Conservation (phyloP, 2,113 vertebrate genomes). For the Rhynchomys soricoides region DNA sequence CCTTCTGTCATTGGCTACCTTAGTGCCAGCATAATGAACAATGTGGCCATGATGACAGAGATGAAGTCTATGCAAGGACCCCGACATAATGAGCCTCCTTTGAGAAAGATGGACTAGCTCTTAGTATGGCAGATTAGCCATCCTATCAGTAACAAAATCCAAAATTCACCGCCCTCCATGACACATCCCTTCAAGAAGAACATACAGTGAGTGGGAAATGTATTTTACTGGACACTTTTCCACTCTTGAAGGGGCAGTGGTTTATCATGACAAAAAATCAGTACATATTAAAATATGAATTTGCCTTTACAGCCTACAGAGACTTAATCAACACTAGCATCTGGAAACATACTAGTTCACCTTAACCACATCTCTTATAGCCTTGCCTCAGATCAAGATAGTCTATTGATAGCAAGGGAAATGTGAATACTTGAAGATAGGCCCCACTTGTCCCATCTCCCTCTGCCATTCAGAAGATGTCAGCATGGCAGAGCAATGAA, state of each 20-base stretch:
- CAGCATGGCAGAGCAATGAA: not conserved
- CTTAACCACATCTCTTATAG: slow-evolving; percentile 9
- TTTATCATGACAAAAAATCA: slow-evolving; percentile 27
- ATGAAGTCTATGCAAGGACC: not conserved
- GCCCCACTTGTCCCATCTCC: not conserved
- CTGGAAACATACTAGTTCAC: not conserved
- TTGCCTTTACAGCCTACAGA: not conserved
- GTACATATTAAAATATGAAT: not conserved
- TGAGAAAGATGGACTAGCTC: not conserved
- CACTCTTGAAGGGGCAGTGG: not conserved
- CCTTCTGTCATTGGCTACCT: not conserved
- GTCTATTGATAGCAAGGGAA: not conserved
- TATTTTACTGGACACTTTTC: not conserved
- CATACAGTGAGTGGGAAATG: not conserved
- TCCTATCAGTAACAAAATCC: not conserved
- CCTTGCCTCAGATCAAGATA: not conserved
- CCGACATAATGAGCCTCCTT: not conserved
- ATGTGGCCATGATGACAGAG: not conserved
- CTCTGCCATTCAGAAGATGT: not conserved
- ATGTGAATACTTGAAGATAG: not conserved
- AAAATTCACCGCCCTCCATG: not conserved
- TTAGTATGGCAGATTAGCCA: not conserved
- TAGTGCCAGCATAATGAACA: not conserved
- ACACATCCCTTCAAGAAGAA: not conserved
- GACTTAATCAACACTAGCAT: not conserved